These are phyloP conservation scores for Sphyrna mokarran DNA, from an alignment of 2,113 vertebrate genomes.

Conservation along the genomic window DNA sequence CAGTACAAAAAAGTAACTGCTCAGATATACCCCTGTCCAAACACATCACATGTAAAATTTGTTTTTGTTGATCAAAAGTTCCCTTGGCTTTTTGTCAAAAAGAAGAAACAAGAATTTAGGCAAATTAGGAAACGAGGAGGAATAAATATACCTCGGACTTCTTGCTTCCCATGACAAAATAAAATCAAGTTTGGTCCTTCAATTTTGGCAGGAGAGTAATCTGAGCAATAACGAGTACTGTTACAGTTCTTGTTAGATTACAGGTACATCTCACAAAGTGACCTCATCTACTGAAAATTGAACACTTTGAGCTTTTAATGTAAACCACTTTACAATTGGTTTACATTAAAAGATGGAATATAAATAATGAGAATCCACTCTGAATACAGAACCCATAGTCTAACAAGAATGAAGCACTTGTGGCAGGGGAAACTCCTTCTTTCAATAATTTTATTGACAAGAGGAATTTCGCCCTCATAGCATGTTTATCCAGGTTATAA, in stretches of 20 bases:
- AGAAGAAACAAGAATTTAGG: background rate
- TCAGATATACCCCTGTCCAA: background rate
- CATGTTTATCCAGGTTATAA: background rate
- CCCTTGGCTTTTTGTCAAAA: background rate
- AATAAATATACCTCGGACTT: background rate
- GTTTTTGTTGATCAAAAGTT: background rate
- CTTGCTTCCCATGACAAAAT: background rate
- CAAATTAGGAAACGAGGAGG: background rate
- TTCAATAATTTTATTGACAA: background rate
- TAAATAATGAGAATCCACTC: background rate
- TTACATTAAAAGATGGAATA: background rate
- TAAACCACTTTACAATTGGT: background rate
- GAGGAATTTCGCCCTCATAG: background rate
- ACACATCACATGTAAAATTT: background rate
- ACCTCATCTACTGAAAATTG: background rate
- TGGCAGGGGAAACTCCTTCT: background rate
- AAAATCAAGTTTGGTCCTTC: background rate
- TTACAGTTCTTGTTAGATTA: background rate
- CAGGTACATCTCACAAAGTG: background rate
- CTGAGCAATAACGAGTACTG: background rate
- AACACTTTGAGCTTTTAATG: background rate
- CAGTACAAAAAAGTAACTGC: constrained; percentile 5
- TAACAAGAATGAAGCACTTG: background rate
- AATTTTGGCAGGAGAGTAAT: background rate
- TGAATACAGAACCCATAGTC: background rate